Evolutionary conservation across 2,888 invertebrate species (phyloP).

Genomic region (Acronicta alni): DNA sequence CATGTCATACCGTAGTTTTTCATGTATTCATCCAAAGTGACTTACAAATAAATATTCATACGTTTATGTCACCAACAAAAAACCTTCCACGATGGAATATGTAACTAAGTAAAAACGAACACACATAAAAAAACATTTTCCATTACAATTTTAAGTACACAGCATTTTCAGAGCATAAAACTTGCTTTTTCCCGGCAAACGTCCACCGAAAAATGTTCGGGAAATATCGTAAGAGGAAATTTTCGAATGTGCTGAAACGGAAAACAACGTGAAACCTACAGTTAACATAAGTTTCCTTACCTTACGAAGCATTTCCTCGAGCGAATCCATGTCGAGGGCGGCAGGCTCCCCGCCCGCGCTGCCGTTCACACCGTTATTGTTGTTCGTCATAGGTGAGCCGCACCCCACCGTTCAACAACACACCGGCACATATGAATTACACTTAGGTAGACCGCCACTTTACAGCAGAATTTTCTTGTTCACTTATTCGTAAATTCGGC

Average conservation of each 20-base stretch:
- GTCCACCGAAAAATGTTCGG: constrained; percentile 29
- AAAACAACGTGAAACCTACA: constrained; percentile 37
- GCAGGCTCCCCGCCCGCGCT: constrained; percentile 90
- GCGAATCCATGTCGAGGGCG: constrained; percentile 92
- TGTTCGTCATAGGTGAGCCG: constrained; percentile 89
- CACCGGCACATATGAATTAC: constrained; percentile 62
- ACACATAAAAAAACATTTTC: constrained; percentile 2
- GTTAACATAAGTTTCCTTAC: constrained; percentile 79
- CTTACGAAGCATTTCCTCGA: constrained; percentile 94
- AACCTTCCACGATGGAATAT: constrained; percentile 3
- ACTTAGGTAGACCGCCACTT: constrained; percentile 60
- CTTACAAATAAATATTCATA: constrained; percentile 3
- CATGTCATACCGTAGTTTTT: constrained; percentile 7
- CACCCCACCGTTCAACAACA: constrained; percentile 65
- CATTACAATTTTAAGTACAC: constrained; percentile 7
- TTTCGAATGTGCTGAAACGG: constrained; percentile 40
- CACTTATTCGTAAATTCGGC: constrained; percentile 38
- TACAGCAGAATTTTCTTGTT: constrained; percentile 31
- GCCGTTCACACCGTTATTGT: constrained; percentile 90
- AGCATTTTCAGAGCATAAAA: constrained; percentile 24
- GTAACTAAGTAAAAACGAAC: constrained; percentile 7
- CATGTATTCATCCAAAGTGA: not conserved
- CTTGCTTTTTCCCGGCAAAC: constrained; percentile 11
- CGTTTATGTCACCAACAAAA: constrained; percentile 8
- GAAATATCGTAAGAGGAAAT: constrained; percentile 29